Evolutionary conservation across 2,888 invertebrate genomes (phyloP).

Genomic region (Hedya salicella): DNA sequence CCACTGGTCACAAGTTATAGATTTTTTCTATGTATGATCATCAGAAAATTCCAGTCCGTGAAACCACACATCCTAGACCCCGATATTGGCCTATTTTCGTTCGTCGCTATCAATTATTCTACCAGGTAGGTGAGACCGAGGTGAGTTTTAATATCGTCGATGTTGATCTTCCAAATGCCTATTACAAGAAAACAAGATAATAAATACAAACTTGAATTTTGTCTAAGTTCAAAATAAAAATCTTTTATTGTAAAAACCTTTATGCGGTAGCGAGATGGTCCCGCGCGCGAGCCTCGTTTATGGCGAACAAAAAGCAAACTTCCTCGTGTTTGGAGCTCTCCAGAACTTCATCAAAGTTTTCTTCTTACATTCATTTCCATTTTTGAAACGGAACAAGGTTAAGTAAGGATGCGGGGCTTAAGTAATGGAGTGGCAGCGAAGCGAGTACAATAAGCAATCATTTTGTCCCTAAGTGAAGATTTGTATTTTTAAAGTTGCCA

Average conservation of each 20-base stretch:
- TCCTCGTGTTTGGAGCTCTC: conserved; percentile 25
- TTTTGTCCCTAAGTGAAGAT: neutral
- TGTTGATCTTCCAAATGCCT: too few relatives aligned
- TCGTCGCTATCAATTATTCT: too few relatives aligned
- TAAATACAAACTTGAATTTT: neutral
- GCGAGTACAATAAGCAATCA: conserved; percentile 13
- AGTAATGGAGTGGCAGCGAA: conserved; percentile 20
- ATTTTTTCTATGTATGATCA: too few relatives aligned
- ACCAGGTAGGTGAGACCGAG: too few relatives aligned
- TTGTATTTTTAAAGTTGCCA: too few relatives aligned
- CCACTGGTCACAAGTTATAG: too few relatives aligned
- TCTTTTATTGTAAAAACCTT: neutral
- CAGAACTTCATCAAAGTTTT: conserved; percentile 42
- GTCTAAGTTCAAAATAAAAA: conserved; percentile 3
- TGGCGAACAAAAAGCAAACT: conserved; percentile 38
- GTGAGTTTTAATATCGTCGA: too few relatives aligned
- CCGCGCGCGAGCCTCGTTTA: conserved; percentile 28
- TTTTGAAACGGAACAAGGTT: conserved; percentile 37
- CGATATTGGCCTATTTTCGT: too few relatives aligned
- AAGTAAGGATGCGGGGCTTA: conserved; percentile 24
- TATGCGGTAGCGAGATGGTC: neutral
- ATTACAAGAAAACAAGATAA: too few relatives aligned
- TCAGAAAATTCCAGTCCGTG: too few relatives aligned
- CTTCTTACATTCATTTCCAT: conserved; percentile 42
- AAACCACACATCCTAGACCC: too few relatives aligned